Evolutionary conservation across 2,888 invertebrate genomes (phyloP), one percentile per base, ranked within the genome.

Genomic region (Zaprionus bogoriensis): DNA sequence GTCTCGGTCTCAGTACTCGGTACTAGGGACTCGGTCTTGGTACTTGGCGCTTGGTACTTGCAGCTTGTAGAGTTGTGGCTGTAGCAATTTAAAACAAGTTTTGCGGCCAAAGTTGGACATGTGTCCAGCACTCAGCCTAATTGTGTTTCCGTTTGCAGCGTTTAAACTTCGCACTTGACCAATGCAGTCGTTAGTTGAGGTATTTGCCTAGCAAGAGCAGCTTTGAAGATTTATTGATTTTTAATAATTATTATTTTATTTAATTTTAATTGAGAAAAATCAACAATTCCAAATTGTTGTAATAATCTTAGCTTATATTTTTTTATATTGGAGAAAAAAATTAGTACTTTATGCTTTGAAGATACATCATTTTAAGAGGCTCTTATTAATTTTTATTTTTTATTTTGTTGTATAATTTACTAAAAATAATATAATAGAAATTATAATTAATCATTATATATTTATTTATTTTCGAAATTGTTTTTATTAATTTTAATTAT

Each of bases 101-200:
- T 70, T 68, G 59, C 38, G 68, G 68, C 51, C 48, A 55, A 46
- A 55, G 45, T 46, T 62, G 38, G 42, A 61, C 63, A 63, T 60
- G 38, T 67, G 67, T 48, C 57, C 69, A 55, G 73, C 79, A 82
- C 79, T 82, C 64, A 71, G 68, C 77, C 20, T 79, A 79, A 79
- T 78, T 78, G 77, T 66, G 58, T 63, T 64, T 76, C 78, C 78
- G 67, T 22, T n/a, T 61, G 44, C 45, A 58, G 14, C 55, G 47
- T 44, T 65, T 58, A n/a, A 47, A 61, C 36, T 44, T 60, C 36
- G 27, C 51, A 60, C 55, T 66, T 38, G 14, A 17, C 14, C 28
- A 51, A 25, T 20, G 19, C 9, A 52, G 19, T n/a, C 46, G 9
- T 36, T 19, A 22, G 14, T 32, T 7, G 32, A 2, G 7, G 14